Evolutionary conservation across 2,113 vertebrate genomes (phyloP), one percentile per base, ranked within the genome.

Genomic region (Hepsetus odoe): DNA sequence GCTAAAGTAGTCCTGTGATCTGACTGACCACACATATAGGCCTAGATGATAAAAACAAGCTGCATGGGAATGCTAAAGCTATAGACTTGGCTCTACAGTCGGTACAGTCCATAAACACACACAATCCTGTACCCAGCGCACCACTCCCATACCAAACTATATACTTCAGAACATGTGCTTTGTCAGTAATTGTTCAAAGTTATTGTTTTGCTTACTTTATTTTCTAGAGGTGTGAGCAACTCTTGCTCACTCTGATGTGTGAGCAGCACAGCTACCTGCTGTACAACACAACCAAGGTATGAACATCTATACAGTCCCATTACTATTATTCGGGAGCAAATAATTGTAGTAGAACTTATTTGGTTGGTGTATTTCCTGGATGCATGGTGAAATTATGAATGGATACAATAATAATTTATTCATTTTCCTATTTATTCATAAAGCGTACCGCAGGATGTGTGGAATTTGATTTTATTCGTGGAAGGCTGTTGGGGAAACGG

Each of bases 141-240:
- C 46, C 5, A 3, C 46, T 49, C 46, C 16, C 24, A 69, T 13
- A 24, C n/a, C 20, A 5, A 9, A 30, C 11, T 2, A 4, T 35
- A 10, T 22, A 10, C 28, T n/a, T 9, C 12, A 56, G 20, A 55
- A 49, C 18, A 16, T 49, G 40, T 42, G 40, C 4, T 33, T 6
- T 33, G 13, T 12, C 2, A 22, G 16, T 49, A 12, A 35, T 20
- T 2, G 46, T 56, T 64, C 1, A 32, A n/a, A 14, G 30, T 18
- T 26, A 18, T 61, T 62, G 20, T 14, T 18, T 28, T n/a, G 68
- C 12, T 44, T 20, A 14, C 1, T 32, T 26, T 82, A 42, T 66
- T 77, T 56, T 46, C 61, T 64, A 89, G 88, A 87, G 72, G 66
- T 89, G 88, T 81, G 88, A 89, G 55, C 83, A 86, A 70, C 82